These are phyloP conservation scores for Drosophila murphyi DNA, from an alignment of 1,140 invertebrate species.

Conservation along the genomic window DNA sequence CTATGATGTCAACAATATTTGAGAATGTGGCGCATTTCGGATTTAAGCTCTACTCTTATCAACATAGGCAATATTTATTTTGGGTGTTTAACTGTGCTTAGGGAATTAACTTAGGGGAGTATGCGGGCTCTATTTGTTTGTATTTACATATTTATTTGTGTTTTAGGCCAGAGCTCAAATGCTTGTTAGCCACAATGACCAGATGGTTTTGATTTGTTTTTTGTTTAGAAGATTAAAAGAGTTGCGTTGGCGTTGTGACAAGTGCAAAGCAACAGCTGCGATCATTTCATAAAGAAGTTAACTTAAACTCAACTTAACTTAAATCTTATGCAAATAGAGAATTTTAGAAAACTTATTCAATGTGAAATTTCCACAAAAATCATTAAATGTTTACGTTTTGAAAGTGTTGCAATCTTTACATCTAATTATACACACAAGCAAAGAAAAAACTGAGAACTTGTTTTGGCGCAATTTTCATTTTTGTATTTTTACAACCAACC, in stretches of 20 bases:
- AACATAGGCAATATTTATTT: constrained; percentile 59
- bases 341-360: too few species aligned
- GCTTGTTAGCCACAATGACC: constrained; percentile 15
- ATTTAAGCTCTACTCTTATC: constrained; percentile 54
- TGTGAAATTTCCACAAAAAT: not conserved
- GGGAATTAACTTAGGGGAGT: constrained; percentile 21
- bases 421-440: not conserved
- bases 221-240: not conserved
- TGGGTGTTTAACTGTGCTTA: constrained; percentile 40
- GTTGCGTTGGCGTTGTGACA: too few species aligned
- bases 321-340: too few species aligned
- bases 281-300: too few species aligned
- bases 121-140: constrained; percentile 15
- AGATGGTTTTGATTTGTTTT: constrained; percentile 1
- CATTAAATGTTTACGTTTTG: constrained; percentile 1
- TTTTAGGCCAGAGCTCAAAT: not conserved
- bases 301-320: too few species aligned
- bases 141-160: not conserved
- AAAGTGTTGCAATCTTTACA: not conserved
- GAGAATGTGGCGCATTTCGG: constrained; percentile 26
- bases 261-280: too few species aligned
- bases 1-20: constrained; percentile 64
- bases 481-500: not conserved
- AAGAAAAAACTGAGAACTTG: not conserved
- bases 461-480: constrained; percentile 12